Evolutionary conservation across 2,888 invertebrate species (phyloP).

Genomic region (Tipula lateralis): DNA sequence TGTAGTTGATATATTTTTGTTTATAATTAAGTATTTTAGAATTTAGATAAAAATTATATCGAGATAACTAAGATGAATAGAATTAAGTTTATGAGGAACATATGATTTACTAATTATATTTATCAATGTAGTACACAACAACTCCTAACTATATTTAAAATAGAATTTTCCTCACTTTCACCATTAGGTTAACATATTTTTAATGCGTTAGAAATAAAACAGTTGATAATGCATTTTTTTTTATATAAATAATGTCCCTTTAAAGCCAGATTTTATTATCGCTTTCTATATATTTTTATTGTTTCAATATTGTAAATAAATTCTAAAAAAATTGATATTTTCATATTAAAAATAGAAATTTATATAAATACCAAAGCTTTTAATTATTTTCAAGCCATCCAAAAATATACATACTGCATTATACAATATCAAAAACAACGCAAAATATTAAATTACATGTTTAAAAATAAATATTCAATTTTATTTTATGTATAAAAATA

Average conservation of each 20-base stretch:
- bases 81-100: neutral
- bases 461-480: neutral
- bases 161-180: constrained; percentile 5
- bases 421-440: neutral
- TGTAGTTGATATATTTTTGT: neutral
- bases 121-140: neutral
- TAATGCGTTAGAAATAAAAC: neutral
- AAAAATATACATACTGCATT: neutral
- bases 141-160: neutral
- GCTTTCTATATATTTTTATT: neutral
- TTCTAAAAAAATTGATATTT: neutral
- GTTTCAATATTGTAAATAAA: neutral
- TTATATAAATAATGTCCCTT: neutral
- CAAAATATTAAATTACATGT: neutral
- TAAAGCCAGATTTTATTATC: neutral
- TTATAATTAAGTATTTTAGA: neutral
- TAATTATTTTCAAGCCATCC: neutral
- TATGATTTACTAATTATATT: neutral
- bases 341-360: neutral
- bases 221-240: neutral
- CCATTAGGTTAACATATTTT: neutral
- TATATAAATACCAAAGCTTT: neutral
- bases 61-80: neutral
- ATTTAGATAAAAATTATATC: neutral
- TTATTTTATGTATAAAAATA: neutral